Base-by-base conservation (phyloP, 2,113 vertebrate species). In the Thomomys bottae region DNA sequence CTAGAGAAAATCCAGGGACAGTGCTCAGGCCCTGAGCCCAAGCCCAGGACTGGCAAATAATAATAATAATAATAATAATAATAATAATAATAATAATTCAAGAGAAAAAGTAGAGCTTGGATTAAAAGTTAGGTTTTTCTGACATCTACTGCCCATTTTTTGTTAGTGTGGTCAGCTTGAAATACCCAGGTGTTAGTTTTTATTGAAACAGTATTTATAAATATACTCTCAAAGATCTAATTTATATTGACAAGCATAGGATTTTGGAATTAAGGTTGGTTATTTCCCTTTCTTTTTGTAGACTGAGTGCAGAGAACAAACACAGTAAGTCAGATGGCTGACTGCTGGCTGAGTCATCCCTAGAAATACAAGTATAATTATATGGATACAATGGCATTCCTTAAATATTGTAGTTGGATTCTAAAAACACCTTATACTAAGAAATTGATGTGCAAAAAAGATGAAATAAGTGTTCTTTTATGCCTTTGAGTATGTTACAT, bases 81-180 rank as follows among this genome's bases (percentile, higher is more conserved):
- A n/a, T n/a, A n/a, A n/a, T n/a, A n/a, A n/a, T n/a, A n/a, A n/a
- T 76, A 42, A 34, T 84, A 63, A 76, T 77, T 64, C 49, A 75
- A 23, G 49, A 90, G 66, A 67, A 83, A 5, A 76, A 21, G 8
- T 34, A 54, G n/a, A 77, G 21, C 38, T 36, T 70, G 23, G 3
- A 54, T 80, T 81, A 49, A 90, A 92, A 49, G 34, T 54, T 84
- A 21, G 24, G 23, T 85, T 82, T 54, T 88, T 73, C 21, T 90
- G 28, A 21, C 34, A 64, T 42, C 28, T 17, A 4, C 2, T 87
- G 23, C 72, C 23, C 59, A 21, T 26, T 26, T 54, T 61, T 24
- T 61, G 20, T 61, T 61, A 21, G 6, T 18, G 23, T 86, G 64
- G 57, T 72, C 89, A 72, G 40, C 64, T 68, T 92, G 59, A 88